Base-by-base conservation (phyloP, 2,888 invertebrate species). In the Carterocephalus palaemon region DNA sequence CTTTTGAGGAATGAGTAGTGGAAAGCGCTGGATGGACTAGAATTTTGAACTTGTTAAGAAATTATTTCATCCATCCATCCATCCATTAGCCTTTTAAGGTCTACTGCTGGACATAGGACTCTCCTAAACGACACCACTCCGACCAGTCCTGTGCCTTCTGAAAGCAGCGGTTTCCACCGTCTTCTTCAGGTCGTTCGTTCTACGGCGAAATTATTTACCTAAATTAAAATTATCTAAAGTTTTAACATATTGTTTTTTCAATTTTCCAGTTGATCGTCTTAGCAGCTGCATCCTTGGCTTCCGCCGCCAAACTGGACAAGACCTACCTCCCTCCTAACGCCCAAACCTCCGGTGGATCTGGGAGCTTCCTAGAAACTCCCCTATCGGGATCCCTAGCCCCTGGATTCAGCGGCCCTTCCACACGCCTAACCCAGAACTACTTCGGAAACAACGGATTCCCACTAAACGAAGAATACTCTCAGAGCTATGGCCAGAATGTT, bases 321-420 rank as follows among this genome's bases (percentile, higher is more conserved):
- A 70, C 70, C 15, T 85, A 85, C 51, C 72, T 86, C 3, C 85
- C 85, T 32, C 84, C 84, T 8, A 57, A 69, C 45, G 71, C 75
- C 5, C 58, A 60, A 39, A 57, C 67, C 7, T 69, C 81, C 10
- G 75, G 72, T 8, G 81, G 77, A 23, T 67, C 72, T 0, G 69
- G 62, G n/a, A 64, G 54, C 51, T 67, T 79, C 57, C 67, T 79
- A 4, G 67, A 74, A 51, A 56, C 75, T 1, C 79, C 80, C 1
- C 32, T 64, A 19, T 46, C 60, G 6, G 60, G 53, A 29, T 36
- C 54, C 4, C 43, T 29, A 16, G 38, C 39, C 6, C 22, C 45
- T 19, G 51, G 43, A 33, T 48, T 52, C 17, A 53, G 28, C 32
- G 33, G 23, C 8, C 17, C 37, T 6, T 22, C 37, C 7, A 9